A percentile compares a stretch with the other conserved stretches of the same genome.
phyloP scores from a whole-genome alignment of 2,888 invertebrate genomes.

The Dasysyrphus tricinctus region DNA sequence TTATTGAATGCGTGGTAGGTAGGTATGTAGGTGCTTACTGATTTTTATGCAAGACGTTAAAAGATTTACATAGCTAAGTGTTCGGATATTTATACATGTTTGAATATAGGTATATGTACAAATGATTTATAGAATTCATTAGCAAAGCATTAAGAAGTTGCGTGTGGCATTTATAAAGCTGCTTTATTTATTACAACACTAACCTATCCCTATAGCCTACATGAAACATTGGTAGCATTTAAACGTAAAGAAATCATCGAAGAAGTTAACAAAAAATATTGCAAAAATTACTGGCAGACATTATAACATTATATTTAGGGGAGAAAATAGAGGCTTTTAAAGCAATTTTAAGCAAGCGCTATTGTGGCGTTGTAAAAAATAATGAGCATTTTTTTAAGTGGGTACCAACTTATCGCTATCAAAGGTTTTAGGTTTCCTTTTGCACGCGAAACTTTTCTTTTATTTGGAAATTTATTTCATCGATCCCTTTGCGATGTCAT shows the following conservation, averaged over 20 bases:
- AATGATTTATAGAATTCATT: constrained; percentile 37
- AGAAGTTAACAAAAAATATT: constrained; percentile 22
- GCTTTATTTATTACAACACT: constrained; percentile 36
- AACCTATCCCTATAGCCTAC: constrained; percentile 16
- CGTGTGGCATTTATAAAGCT: constrained; percentile 35
- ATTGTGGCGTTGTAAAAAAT: constrained; percentile 13
- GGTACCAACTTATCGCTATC: constrained; percentile 10
- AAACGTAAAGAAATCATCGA: constrained; percentile 13
- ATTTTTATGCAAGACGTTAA: not conserved
- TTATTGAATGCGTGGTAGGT: not conserved
- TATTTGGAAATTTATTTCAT: not conserved
- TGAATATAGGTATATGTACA: not conserved
- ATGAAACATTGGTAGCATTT: constrained; percentile 3
- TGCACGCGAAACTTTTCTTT: not conserved
- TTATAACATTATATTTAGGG: constrained; percentile 7
- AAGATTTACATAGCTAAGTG: constrained; percentile 10
- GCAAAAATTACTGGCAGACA: constrained; percentile 3
- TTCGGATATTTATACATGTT: not conserved
- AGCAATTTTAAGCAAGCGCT: constrained; percentile 13
- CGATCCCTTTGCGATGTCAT: not conserved
- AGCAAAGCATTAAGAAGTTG: constrained; percentile 31
- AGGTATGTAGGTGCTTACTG: not conserved
- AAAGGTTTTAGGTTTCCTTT: constrained; percentile 6
- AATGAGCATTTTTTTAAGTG: constrained; percentile 15
- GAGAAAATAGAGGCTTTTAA: not conserved